Evolutionary conservation across 2,113 vertebrate genomes (phyloP).

Genomic region (Candoia aspera): DNA sequence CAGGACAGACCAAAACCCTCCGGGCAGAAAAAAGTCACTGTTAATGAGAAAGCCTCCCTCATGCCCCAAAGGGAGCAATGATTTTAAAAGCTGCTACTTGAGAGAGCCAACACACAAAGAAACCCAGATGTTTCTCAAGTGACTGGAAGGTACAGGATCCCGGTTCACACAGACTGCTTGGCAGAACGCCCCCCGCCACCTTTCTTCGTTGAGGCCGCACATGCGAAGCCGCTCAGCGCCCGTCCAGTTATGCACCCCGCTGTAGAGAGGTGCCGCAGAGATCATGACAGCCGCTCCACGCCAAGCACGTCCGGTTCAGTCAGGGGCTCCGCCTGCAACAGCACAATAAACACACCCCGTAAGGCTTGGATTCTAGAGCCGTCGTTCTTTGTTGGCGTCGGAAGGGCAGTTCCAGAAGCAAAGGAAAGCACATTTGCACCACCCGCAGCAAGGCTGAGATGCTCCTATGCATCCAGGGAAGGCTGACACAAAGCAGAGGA

Average conservation of each 20-base stretch:
- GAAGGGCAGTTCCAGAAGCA: background rate
- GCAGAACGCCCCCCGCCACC: slow-evolving; percentile 69
- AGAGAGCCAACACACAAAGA: background rate
- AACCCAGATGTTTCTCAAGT: background rate
- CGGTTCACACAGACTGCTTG: background rate
- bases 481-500: background rate
- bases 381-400: background rate
- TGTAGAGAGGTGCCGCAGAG: slow-evolving; percentile 80
- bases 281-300: slow-evolving; percentile 80
- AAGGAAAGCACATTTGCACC: too few species aligned
- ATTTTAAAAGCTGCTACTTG: background rate
- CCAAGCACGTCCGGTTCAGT: slow-evolving; percentile 58
- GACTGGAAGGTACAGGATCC: background rate
- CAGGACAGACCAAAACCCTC: background rate
- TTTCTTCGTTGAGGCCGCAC: slow-evolving; percentile 84
- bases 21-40: background rate
- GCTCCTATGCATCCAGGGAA: rapidly evolving
- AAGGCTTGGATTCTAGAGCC: background rate
- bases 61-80: background rate
- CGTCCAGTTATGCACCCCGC: slow-evolving; percentile 77
- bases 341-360: slow-evolving; percentile 19
- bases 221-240: slow-evolving; percentile 77
- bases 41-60: background rate
- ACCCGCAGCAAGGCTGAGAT: background rate
- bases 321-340: slow-evolving; percentile 68